A percentile compares a stretch with the other conserved stretches of the same genome.
These are phyloP conservation scores for Caenorhabditis drosophilae DNA, from an alignment of 2,888 invertebrate species.

Conservation along the genomic window DNA sequence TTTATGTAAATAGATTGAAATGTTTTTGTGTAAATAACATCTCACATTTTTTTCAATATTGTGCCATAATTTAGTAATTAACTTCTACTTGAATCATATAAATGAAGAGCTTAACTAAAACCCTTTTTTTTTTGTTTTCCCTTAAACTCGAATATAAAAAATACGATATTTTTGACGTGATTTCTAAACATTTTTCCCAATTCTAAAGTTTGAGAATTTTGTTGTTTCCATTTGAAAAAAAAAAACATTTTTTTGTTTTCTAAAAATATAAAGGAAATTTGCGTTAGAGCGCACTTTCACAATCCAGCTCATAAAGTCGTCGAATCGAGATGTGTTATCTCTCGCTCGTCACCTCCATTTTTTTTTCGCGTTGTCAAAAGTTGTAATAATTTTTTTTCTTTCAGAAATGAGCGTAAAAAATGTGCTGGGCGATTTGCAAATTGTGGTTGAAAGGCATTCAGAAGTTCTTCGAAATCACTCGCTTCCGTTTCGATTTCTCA, in stretches of 20 bases:
- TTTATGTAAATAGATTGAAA: too few relatives aligned
- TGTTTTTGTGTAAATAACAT: too few relatives aligned
- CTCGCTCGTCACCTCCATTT: not conserved
- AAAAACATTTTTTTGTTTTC: not conserved
- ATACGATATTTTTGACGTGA: too few relatives aligned
- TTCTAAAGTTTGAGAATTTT: too few relatives aligned
- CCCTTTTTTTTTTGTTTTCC: too few relatives aligned
- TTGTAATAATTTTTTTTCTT: not conserved
- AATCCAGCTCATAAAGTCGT: conserved; percentile 27
- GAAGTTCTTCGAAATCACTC: conserved; percentile 48
- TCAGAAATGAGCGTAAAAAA: conserved; percentile 33
- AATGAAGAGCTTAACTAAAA: too few relatives aligned
- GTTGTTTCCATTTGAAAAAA: too few relatives aligned
- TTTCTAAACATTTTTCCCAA: too few relatives aligned
- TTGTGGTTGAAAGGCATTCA: conserved; percentile 48
- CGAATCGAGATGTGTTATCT: conserved; percentile 9
- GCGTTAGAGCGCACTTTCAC: conserved; percentile 26
- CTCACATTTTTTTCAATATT: too few relatives aligned
- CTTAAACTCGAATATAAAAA: too few relatives aligned
- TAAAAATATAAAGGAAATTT: conserved; percentile 4
- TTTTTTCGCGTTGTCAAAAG: not conserved
- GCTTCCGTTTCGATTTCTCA: conserved; percentile 37
- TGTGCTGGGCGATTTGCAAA: conserved; percentile 48
- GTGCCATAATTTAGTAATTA: too few relatives aligned
- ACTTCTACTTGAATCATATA: too few relatives aligned